Evolutionary conservation across 2,797 vertebrate species (phyloP).

Genomic region (Oreortyx pictus): DNA sequence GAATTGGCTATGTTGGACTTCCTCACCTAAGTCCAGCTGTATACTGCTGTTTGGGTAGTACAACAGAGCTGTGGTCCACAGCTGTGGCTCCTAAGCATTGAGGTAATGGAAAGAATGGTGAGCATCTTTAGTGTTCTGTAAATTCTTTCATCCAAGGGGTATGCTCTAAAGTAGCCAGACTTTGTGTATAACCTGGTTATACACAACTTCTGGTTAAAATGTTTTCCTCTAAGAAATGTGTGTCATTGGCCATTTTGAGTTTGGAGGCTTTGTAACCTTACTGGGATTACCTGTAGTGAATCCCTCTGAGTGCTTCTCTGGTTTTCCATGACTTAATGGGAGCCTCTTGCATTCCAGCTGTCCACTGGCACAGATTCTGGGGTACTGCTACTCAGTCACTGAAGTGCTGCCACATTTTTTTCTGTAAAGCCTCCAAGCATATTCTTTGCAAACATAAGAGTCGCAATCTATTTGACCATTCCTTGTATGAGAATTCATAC

Average conservation of each 20-base stretch:
- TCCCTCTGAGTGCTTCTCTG: neutral
- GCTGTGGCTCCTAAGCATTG: neutral
- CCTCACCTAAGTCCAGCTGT: neutral
- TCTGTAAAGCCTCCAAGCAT: neutral
- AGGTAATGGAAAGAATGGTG: neutral
- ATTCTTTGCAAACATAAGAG: neutral
- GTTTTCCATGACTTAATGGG: rapidly evolving
- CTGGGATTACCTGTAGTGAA: neutral
- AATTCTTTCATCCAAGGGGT: neutral
- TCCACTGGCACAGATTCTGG: rapidly evolving
- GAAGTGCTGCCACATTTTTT: neutral
- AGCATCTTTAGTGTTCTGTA: neutral
- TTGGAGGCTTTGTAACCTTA: neutral
- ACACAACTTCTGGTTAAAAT: neutral
- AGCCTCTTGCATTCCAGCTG: neutral
- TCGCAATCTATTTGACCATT: neutral
- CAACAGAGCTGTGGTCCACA: neutral
- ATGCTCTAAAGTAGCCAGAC: neutral
- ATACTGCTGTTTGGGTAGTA: neutral
- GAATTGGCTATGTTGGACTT: neutral
- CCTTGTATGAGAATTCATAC: neutral
- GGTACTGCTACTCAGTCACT: rapidly evolving
- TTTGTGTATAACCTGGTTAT: neutral
- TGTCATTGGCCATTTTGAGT: neutral
- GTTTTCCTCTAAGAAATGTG: neutral